phyloP scores from a whole-genome alignment of 2,797 vertebrate species.

The Girardinus metallicus region DNA sequence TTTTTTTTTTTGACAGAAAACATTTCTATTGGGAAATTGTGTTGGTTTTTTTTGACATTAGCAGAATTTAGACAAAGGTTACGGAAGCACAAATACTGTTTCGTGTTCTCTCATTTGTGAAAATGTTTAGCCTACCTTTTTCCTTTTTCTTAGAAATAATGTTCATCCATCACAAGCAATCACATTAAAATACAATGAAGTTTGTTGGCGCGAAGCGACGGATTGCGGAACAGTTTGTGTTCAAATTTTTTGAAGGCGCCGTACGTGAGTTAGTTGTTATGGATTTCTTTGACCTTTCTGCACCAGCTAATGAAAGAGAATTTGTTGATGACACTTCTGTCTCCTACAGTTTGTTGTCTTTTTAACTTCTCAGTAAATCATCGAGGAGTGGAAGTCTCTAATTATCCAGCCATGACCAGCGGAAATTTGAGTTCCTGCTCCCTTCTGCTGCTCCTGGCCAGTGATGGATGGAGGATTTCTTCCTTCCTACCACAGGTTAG shows the following conservation, averaged over 20 bases:
- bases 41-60: too few relatives aligned
- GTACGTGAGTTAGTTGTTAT: background rate
- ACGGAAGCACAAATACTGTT: background rate
- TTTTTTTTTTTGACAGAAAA: too few relatives aligned
- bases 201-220: background rate
- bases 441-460: constrained; percentile 20
- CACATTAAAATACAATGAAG: background rate
- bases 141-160: background rate
- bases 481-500: constrained; percentile 64
- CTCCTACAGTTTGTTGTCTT: background rate
- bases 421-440: constrained; percentile 20
- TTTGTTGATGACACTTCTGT: background rate
- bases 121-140: background rate
- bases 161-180: background rate
- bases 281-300: constrained; percentile 3
- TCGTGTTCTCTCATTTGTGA: background rate
- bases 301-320: background rate
- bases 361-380: background rate
- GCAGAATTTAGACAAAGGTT: too few relatives aligned
- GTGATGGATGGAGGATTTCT: constrained; percentile 62
- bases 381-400: constrained; percentile 32
- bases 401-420: constrained; percentile 13
- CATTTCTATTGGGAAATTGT: too few relatives aligned
- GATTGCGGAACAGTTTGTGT: background rate
- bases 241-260: background rate